Conservation (phyloP, 2,888 invertebrate genomes). For the Lasioglossum malachurum region DNA sequence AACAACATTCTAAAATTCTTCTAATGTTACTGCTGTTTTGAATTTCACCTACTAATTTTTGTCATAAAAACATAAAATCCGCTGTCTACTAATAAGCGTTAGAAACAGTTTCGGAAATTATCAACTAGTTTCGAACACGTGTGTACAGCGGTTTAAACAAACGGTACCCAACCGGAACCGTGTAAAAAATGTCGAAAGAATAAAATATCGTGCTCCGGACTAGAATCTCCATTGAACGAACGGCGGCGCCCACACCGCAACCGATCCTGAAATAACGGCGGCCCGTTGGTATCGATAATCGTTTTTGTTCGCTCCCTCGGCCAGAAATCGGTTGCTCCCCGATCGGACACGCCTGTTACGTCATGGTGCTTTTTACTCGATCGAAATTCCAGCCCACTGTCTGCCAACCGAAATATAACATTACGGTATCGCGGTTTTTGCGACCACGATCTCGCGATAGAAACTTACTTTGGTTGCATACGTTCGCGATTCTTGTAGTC, state of each 20-base stretch:
- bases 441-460: neutral
- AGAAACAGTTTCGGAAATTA: too few relatives aligned
- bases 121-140: too few relatives aligned
- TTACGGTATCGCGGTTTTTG: conserved; percentile 8
- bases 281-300: neutral
- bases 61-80: too few relatives aligned
- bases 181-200: too few relatives aligned
- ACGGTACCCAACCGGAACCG: too few relatives aligned
- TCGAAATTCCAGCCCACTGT: neutral
- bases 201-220: too few relatives aligned
- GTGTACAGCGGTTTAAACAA: too few relatives aligned
- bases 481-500: neutral
- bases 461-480: neutral
- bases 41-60: too few relatives aligned
- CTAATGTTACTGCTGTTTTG: too few relatives aligned
- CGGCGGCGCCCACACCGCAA: neutral
- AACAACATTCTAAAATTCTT: too few relatives aligned
- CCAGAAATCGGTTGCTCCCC: neutral
- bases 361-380: conserved; percentile 1
- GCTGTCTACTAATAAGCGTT: too few relatives aligned
- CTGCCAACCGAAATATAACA: neutral
- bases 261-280: neutral
- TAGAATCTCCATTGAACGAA: neutral
- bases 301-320: neutral
- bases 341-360: neutral